Evolutionary conservation across 2,888 invertebrate species (phyloP), one percentile per base, ranked within the genome.

Genomic region (Mesorhabditis belari): DNA sequence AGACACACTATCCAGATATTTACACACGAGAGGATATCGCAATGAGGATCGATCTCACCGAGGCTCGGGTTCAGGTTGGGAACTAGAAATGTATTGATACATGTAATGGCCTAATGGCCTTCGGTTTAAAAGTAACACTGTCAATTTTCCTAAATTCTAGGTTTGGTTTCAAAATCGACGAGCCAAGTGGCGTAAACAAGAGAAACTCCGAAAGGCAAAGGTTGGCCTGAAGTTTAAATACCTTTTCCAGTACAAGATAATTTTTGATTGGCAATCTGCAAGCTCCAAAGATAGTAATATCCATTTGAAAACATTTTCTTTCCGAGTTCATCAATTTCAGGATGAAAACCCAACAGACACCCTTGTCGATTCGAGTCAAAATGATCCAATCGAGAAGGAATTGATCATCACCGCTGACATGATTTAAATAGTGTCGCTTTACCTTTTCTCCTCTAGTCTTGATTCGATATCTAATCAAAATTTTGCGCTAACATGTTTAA

Each of bases 11-110:
- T 84, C 96, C 96, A 3, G 96, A 98, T 83, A 96, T 98, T 81
- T 98, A 98, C 84, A 96, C 95, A 23, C 86, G 96, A 69, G 96
- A 98, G 83, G 96, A 98, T 84, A 94, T 96, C 74, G 96, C 96
- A 55, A 91, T 94, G 89, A 92, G 94, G 85, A 93, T 95, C 69
- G 95, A 98, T 84, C 87, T 98, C 71, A 98, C 96, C 29, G 96
- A 98, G 84, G 96, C 96, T 35, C 86, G 96, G 83, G 96, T 98
- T 57, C 96, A 98, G 89, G 96, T 95, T 27, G 23, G 26, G 25
- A 21, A 49, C 2, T n/a, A 17, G 12, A 9, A 35, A 35, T n/a
- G n/a, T n/a, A 24, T 58, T 17, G 19, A 5, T 35, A 12, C 9
- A 25, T 17, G 24, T 28, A 19, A 44, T 49, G 28, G 2, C 44